phyloP scores from a whole-genome alignment of 2,113 vertebrate species.

The Cygnus atratus region DNA sequence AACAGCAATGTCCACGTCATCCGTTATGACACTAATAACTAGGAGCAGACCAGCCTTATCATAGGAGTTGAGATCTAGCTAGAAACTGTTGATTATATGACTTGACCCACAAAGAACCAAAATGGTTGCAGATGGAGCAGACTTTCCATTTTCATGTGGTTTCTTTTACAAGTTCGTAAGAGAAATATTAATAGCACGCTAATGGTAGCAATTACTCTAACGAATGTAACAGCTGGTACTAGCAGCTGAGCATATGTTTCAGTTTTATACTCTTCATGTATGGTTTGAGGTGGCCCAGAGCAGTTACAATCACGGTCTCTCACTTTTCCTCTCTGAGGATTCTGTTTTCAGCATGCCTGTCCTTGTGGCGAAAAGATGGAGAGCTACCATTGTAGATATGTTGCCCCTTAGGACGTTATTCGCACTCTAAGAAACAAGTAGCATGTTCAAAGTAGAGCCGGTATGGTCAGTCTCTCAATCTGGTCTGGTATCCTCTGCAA shows the following conservation, averaged over 20 bases:
- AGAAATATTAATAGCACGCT: slow-evolving; percentile 65
- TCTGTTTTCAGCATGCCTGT: slow-evolving; percentile 29
- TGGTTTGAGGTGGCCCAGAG: background rate
- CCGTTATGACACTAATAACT: background rate
- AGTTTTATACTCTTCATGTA: background rate
- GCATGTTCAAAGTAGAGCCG: background rate
- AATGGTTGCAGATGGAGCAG: slow-evolving; percentile 8
- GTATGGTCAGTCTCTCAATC: background rate
- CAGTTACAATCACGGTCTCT: slow-evolving; percentile 2
- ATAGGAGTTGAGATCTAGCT: background rate
- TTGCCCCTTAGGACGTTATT: slow-evolving; percentile 12
- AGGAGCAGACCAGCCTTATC: background rate
- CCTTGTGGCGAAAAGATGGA: background rate
- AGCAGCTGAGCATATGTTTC: slow-evolving; percentile 22
- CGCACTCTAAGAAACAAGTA: background rate
- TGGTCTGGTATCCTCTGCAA: background rate
- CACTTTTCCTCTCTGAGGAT: background rate
- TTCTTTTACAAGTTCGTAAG: background rate
- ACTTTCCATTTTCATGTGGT: slow-evolving; percentile 11
- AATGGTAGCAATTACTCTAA: slow-evolving; percentile 57
- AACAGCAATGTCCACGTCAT: background rate
- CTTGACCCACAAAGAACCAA: background rate
- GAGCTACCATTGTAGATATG: slow-evolving; percentile 27
- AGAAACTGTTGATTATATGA: background rate
- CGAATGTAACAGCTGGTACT: slow-evolving; percentile 62